Evolutionary conservation across 2,113 vertebrate species (phyloP).

Genomic region (Anthoscopus minutus): DNA sequence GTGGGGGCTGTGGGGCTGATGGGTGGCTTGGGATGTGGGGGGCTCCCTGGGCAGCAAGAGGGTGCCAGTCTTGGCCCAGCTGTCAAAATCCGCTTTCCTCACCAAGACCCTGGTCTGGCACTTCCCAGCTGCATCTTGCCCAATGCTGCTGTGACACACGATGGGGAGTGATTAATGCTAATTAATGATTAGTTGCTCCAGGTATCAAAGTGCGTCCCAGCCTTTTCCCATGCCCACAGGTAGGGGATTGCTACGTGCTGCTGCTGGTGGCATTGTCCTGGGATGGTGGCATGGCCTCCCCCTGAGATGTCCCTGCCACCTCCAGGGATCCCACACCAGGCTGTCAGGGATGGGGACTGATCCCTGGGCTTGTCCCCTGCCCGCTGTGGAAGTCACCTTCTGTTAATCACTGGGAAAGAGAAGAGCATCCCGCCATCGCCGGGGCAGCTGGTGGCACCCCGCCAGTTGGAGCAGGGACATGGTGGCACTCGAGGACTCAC

Average conservation of each 20-base stretch:
- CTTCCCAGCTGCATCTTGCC: neutral
- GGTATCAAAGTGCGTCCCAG: neutral
- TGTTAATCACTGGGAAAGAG: neutral
- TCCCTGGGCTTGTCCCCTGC: neutral
- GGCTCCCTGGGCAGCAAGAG: neutral
- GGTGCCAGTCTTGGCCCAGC: neutral
- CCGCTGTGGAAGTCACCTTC: neutral
- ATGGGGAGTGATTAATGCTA: neutral
- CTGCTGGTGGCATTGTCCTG: rapidly evolving
- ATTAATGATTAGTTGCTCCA: slow-evolving; percentile 6
- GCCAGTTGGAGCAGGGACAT: neutral
- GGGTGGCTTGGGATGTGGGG: neutral
- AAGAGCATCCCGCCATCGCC: neutral
- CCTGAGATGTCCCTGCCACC: neutral
- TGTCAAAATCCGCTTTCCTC: neutral
- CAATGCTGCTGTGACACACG: neutral
- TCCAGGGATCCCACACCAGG: neutral
- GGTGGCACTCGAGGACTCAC: slow-evolving; percentile 13
- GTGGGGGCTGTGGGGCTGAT: neutral
- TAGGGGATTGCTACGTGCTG: neutral
- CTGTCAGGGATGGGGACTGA: neutral
- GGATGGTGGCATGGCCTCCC: rapidly evolving
- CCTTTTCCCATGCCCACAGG: neutral
- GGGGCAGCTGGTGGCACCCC: neutral
- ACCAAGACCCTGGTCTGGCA: rapidly evolving